Base-by-base conservation (phyloP, 2,888 invertebrate species). In the Tortrix viridana region DNA sequence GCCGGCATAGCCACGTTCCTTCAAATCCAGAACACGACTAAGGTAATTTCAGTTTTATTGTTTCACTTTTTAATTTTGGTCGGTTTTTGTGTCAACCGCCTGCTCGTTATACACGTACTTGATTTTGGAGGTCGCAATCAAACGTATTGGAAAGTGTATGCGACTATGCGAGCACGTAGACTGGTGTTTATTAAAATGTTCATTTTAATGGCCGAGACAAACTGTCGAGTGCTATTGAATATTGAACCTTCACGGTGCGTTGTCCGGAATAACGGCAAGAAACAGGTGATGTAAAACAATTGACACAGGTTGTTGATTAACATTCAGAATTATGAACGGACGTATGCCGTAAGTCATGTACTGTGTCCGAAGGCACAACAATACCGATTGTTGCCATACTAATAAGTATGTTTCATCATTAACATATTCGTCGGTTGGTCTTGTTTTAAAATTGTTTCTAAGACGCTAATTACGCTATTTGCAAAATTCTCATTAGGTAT, bases 1-100 rank as follows among this genome's bases (percentile, higher is more conserved):
- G 98, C 98, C 69, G 98, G 98, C 67, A 98, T 98, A 76, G 97
- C 97, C 52, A 98, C 98, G n/a, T 98, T 98, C 88, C 93, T 97
- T 66, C 97, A 97, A 82, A 95, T 97, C 77, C 96, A 95, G 80
- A 94, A 93, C 74, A 94, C 95, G 56, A 94, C 94, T 68, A 97
- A 97, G 96, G 97, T 97, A 90, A 93, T 94, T 87, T 71, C 68
- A 65, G 41, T 32, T 60, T 56, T 50, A 52, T 75, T 75, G 69
- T 79, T 60, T 76, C 68, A 73, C 74, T 80, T 80, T 79, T 77
- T 73, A 74, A 79, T 75, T 77, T 75, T 70, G 67, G 58, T 59
- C 69, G 67, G 73, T 82, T 79, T 76, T 71, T 71, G 69, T 75
- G 77, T 72, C 75, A 74, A 71, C 72, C 65, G 70, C 71, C 65